Evolutionary conservation across 1,140 invertebrate species (phyloP).

Genomic region (Oncopodura yosiiana): DNA sequence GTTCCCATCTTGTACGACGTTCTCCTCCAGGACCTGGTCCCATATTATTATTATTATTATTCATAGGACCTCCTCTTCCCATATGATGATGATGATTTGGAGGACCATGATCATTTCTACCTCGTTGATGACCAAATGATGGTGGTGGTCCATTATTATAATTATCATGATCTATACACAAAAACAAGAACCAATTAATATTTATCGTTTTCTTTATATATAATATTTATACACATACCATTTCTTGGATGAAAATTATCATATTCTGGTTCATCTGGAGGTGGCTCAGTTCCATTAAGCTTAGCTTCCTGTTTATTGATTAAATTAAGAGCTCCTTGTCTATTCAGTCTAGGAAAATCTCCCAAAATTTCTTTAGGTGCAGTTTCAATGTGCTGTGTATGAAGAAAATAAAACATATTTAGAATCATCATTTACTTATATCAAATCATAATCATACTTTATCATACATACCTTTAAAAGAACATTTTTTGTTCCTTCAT

Average conservation of each 20-base stretch:
- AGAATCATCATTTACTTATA: neutral
- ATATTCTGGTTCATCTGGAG: neutral
- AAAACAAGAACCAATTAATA: too few species aligned
- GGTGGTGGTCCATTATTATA: neutral
- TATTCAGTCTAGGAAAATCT: constrained; percentile 67
- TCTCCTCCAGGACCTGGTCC: constrained; percentile 6
- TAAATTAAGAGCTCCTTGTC: constrained; percentile 52
- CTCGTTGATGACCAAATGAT: neutral
- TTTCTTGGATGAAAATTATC: too few species aligned
- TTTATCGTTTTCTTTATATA: too few species aligned
- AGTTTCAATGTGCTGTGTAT: constrained; percentile 76
- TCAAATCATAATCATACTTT: neutral
- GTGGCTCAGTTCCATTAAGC: constrained; percentile 8
- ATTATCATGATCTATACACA: neutral
- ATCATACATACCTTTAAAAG: constrained; percentile 49
- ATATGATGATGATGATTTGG: neutral
- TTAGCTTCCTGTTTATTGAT: constrained; percentile 32
- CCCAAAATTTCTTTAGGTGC: constrained; percentile 81
- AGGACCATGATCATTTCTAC: too few species aligned
- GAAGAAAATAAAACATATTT: constrained; percentile 35
- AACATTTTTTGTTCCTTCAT: constrained; percentile 57
- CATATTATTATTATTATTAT: neutral
- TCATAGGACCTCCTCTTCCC: neutral
- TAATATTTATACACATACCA: too few species aligned
- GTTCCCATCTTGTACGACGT: constrained; percentile 30